A percentile compares a stretch with the other conserved stretches of the same genome.
These are phyloP conservation scores for Tortrix viridana DNA, from an alignment of 2,888 invertebrate species.

Conservation along the genomic window DNA sequence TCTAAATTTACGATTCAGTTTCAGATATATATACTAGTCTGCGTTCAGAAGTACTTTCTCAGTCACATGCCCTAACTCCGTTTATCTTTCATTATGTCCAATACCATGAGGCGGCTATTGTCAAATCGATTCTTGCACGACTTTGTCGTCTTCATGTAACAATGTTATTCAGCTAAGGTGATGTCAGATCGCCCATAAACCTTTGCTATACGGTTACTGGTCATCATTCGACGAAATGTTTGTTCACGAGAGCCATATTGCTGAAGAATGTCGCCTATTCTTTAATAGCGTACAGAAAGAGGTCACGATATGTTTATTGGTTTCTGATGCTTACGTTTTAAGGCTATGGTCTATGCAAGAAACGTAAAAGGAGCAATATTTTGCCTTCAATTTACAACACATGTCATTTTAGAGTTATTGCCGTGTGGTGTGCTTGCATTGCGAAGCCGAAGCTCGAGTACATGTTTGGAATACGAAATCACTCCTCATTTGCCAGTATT, in stretches of 20 bases:
- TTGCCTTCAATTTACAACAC: slow-evolving; percentile 26
- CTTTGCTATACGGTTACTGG: slow-evolving; percentile 29
- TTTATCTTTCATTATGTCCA: slow-evolving; percentile 7
- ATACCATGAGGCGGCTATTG: slow-evolving; percentile 10
- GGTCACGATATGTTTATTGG: slow-evolving; percentile 17
- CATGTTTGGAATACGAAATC: slow-evolving; percentile 23
- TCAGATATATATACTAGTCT: background rate
- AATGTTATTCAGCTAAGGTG: slow-evolving; percentile 23
- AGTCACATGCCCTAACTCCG: background rate
- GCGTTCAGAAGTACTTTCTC: background rate
- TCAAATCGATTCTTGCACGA: slow-evolving; percentile 21
- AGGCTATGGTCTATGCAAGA: background rate
- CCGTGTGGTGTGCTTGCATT: slow-evolving; percentile 20
- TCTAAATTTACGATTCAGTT: background rate
- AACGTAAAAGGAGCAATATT: slow-evolving; percentile 7
- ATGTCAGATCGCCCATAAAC: slow-evolving; percentile 26
- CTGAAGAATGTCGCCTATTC: slow-evolving; percentile 16
- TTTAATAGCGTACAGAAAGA: slow-evolving; percentile 4
- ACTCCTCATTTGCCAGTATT: slow-evolving; percentile 24
- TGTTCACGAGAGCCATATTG: slow-evolving; percentile 20
- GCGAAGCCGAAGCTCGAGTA: slow-evolving; percentile 12
- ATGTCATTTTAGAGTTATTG: slow-evolving; percentile 26
- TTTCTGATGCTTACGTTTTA: background rate
- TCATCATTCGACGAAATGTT: slow-evolving; percentile 26
- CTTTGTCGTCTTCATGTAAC: slow-evolving; percentile 5